These are phyloP conservation scores for Hyla sarda DNA, from an alignment of 2,113 vertebrate species.

Conservation along the genomic window DNA sequence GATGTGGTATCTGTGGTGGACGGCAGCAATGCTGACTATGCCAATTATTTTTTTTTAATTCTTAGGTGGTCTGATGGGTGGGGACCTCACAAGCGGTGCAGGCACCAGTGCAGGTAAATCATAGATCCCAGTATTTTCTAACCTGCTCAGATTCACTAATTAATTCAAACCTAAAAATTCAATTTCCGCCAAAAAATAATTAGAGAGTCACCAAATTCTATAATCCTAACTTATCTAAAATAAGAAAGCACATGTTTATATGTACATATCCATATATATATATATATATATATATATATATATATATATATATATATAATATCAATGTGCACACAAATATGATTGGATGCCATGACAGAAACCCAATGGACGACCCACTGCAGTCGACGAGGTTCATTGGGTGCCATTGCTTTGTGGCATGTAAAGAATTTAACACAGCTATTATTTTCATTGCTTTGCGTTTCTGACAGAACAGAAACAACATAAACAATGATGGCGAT, in stretches of 20 bases:
- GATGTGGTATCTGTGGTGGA: slow-evolving; percentile 58
- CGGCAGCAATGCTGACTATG: slow-evolving; percentile 60
- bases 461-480: no score
- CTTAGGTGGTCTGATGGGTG: slow-evolving; percentile 97
- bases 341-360: no score
- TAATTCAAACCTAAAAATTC: slow-evolving; percentile 16
- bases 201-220: neutral
- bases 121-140: slow-evolving; percentile 34
- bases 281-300: neutral
- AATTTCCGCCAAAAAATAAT: slow-evolving; percentile 2
- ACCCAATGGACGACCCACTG: no score
- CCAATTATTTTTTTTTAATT: slow-evolving; percentile 66
- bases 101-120: slow-evolving; percentile 98
- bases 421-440: no score
- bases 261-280: neutral
- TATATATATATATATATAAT: no score
- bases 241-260: neutral
- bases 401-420: no score
- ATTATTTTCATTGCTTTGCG: no score
- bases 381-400: no score
- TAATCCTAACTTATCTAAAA: neutral
- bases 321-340: no score
- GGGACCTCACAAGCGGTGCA: slow-evolving; percentile 97
- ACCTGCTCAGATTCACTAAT: slow-evolving; percentile 21
- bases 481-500: no score